phyloP scores from a whole-genome alignment of 2,113 vertebrate genomes.

The Phaethon lepturus region DNA sequence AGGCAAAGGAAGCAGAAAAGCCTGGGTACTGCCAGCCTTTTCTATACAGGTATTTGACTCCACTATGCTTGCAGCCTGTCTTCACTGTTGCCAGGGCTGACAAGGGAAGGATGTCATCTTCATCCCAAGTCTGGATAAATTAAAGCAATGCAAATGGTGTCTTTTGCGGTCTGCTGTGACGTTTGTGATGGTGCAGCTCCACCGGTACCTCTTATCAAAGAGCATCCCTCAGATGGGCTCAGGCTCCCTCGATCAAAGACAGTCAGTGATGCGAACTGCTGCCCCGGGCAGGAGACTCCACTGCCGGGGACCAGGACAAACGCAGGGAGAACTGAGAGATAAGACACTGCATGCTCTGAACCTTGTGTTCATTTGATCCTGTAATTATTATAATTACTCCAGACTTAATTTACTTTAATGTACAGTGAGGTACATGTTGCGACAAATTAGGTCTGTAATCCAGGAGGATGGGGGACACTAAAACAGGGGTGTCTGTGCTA shows the following conservation, averaged over 20 bases:
- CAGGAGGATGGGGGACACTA: neutral
- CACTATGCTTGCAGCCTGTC: accelerated
- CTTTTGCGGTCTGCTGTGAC: neutral
- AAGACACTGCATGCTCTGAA: neutral
- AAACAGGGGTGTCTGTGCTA: neutral
- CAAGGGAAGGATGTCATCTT: neutral
- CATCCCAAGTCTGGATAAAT: neutral
- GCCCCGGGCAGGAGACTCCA: neutral
- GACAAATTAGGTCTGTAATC: constrained; percentile 11
- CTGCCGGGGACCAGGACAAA: neutral
- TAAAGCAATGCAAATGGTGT: neutral
- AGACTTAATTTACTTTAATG: constrained; percentile 23
- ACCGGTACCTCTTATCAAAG: accelerated
- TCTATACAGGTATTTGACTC: neutral
- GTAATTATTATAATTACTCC: constrained; percentile 20
- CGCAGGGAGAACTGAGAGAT: neutral
- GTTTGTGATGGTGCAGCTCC: neutral
- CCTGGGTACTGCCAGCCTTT: neutral
- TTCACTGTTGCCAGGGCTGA: neutral
- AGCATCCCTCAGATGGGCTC: neutral
- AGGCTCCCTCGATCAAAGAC: neutral
- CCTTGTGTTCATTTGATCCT: neutral
- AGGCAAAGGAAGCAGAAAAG: neutral
- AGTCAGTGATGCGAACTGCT: neutral
- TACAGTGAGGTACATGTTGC: neutral